These are phyloP conservation scores for Adelosebastes latens DNA, from an alignment of 2,797 vertebrate genomes.

Conservation along the genomic window DNA sequence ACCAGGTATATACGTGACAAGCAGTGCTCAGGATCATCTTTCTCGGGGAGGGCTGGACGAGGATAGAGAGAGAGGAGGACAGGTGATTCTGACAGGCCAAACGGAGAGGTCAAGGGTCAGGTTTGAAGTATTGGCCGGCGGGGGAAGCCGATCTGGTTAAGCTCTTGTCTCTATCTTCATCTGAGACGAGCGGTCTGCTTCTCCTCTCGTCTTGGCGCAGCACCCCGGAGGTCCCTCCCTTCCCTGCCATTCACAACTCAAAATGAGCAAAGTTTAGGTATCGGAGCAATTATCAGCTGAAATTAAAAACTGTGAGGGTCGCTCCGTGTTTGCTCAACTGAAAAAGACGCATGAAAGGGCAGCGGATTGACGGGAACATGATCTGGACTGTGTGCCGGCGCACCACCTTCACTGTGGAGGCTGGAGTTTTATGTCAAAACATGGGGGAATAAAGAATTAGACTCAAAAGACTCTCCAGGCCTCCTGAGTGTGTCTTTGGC, in stretches of 20 bases:
- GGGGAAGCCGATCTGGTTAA: slow-evolving; percentile 61
- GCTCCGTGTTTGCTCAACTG: slow-evolving; percentile 26
- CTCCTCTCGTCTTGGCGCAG: background rate
- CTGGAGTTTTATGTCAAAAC: slow-evolving; percentile 27
- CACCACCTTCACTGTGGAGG: background rate
- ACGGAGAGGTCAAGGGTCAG: slow-evolving; percentile 62
- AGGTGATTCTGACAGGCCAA: slow-evolving; percentile 63
- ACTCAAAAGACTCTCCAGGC: slow-evolving; percentile 30
- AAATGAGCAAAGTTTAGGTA: slow-evolving; percentile 26
- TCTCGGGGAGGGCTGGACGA: slow-evolving; percentile 30
- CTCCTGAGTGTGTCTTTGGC: slow-evolving; percentile 29
- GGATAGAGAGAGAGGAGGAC: slow-evolving; percentile 46
- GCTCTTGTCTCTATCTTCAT: slow-evolving; percentile 54
- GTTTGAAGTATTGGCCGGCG: slow-evolving; percentile 57
- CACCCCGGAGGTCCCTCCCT: slow-evolving; percentile 1
- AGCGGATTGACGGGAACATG: slow-evolving; percentile 29
- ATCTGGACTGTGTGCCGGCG: background rate
- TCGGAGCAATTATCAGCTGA: slow-evolving; percentile 40
- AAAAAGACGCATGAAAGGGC: slow-evolving; percentile 15
- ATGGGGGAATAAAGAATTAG: slow-evolving; percentile 12
- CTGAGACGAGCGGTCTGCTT: slow-evolving; percentile 37
- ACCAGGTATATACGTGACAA: slow-evolving; percentile 31
- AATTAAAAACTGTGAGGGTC: slow-evolving; percentile 42
- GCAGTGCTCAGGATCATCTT: slow-evolving; percentile 59
- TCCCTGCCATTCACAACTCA: background rate